Evolutionary conservation across 1,140 invertebrate genomes (phyloP), one percentile per base, ranked within the genome.

Genomic region (Drosophila prosaltans): DNA sequence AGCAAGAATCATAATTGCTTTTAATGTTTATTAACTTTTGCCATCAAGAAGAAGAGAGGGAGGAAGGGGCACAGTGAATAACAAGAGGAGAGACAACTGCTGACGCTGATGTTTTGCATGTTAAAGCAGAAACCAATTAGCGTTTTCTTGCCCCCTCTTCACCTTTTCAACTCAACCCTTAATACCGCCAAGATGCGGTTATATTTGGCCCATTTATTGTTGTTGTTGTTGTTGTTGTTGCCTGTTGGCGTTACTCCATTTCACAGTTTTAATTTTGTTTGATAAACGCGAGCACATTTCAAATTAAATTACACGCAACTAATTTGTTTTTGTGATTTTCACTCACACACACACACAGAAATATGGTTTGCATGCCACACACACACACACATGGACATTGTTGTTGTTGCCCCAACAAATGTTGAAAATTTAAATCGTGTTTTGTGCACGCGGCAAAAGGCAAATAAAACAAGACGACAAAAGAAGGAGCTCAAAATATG

Each of bases 231-330:
- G 51, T 11, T 54, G 58, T 30, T 55, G 51, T 62, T 62, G 55
- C 32, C 40, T 64, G 73, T 77, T 77, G 65, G 64, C 60, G 66
- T 64, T 69, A 65, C 82, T 69, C 66, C 82, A 66, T 86, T 81
- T 76, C 68, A 74, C 76, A 72, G 80, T 83, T 89, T 89, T 83
- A 65, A 83, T 89, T 89, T 88, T 89, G 84, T 88, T 88, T 88
- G 84, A 88, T 89, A 89, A 89, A 88, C 84, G 86, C 70, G 80
- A 68, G 65, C 71, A 66, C 80, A 74, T 88, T 88, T 88, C 80
- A 83, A 88, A 88, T 89, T 83, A 88, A 88, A 88, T 88, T 88
- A 88, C 80, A 83, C 80, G 77, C 83, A 88, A 88, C 83, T 88
- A 88, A 88, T 88, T 88, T 88, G 84, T 83, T 88, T 88, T 89